Conservation (phyloP, 1,140 invertebrate species). For the Euura saliciscinereae region DNA sequence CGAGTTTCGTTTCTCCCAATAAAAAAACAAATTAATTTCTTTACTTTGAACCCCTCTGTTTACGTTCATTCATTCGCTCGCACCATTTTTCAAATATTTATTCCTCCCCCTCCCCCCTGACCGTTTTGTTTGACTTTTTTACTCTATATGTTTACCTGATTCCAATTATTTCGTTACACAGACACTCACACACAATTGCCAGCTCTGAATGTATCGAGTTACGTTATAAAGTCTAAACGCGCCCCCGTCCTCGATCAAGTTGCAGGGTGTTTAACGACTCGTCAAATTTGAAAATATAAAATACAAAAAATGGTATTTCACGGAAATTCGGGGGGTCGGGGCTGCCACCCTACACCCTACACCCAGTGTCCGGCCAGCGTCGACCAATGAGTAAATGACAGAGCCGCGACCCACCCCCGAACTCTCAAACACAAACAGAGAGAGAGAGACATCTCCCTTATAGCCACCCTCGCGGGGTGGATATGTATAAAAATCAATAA, state of each 20-base stretch:
- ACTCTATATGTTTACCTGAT: too few species aligned
- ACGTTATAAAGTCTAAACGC: not conserved
- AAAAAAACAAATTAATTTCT: not conserved
- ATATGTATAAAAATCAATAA: conserved; percentile 60
- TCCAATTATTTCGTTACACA: too few species aligned
- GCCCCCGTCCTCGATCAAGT: not conserved
- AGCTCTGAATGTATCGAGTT: not conserved
- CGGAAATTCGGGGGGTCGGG: not conserved
- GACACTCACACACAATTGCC: too few species aligned
- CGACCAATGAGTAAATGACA: conserved; percentile 43
- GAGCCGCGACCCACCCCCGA: conserved; percentile 27
- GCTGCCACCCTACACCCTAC: too few species aligned
- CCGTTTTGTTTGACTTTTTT: not conserved
- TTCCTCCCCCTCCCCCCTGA: not conserved
- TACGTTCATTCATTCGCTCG: not conserved
- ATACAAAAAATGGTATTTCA: conserved; percentile 12
- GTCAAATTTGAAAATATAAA: not conserved
- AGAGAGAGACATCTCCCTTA: conserved; percentile 12
- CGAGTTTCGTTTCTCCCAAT: not conserved
- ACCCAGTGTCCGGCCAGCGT: conserved; percentile 21
- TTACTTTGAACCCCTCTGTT: not conserved
- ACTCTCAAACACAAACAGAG: conserved; percentile 23
- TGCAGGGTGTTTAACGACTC: not conserved
- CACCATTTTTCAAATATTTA: not conserved
- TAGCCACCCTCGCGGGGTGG: conserved; percentile 17